Base-by-base conservation (phyloP, 2,797 vertebrate genomes). In the Pogonophryne albipinna region DNA sequence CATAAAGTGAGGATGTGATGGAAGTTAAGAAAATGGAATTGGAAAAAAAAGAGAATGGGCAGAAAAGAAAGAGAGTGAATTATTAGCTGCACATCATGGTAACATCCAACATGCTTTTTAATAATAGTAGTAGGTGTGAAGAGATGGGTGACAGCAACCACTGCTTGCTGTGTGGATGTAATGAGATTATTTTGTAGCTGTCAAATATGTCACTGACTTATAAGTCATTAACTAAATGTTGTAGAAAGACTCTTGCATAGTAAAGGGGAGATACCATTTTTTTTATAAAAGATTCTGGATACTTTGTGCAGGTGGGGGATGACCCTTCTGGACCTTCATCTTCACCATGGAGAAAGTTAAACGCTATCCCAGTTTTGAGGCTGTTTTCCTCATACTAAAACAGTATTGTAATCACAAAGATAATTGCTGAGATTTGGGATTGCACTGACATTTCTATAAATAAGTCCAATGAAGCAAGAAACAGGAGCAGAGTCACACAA, bases 61-160 rank as follows among this genome's bases (percentile, higher is more conserved):
- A 87, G 75, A 87, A 79, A 87, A 85, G 56, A 79, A 78, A 85
- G 76, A 91, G 44, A 87, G 84, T 88, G 86, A 88, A 80, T 88
- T 87, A 90, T 86, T 93, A 83, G 87, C 61, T 60, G 69, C 81
- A 78, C 51, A 71, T 64, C 59, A 71, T 53, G 59, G 70, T 61
- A 80, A 78, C 63, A 71, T 65, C 45, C 19, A 50, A 64, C 31
- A 80, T 57, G 78, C 49, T 86, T 71, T 71, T n/a, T 76, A 79
- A 75, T 69, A 66, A 85, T 66, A 75, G 52, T n/a, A 49, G 55
- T n/a, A 49, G 55, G 57, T 51, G 78, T 56, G 45, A 66, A n/a
- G 45, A 71, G 51, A 77, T 76, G 27, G 58, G 45, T 66, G 73
- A 78, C 53, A 61, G 64, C 19, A 23, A 44, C 49, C 69, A n/a